A percentile compares a stretch with the other conserved stretches of the same genome.
These are phyloP conservation scores for Chionomys nivalis DNA, from an alignment of 2,113 vertebrate genomes.

Conservation along the genomic window DNA sequence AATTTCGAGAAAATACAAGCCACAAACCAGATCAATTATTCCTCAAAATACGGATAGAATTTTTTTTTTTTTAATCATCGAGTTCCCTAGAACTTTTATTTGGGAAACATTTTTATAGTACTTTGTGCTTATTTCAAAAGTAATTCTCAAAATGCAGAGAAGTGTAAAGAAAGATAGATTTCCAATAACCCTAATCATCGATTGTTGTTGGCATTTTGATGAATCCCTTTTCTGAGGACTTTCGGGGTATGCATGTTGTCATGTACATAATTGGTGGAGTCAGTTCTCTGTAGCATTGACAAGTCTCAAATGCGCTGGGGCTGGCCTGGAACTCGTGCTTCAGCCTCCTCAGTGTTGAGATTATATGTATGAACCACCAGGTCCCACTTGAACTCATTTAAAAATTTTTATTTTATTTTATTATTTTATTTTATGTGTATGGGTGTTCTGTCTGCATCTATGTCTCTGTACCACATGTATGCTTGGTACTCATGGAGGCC, in stretches of 20 bases:
- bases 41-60: background rate
- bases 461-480: background rate
- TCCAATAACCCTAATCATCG: background rate
- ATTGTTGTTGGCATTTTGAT: background rate
- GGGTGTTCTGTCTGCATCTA: background rate
- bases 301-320: no score
- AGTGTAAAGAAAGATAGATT: background rate
- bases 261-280: background rate
- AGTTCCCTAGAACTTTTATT: background rate
- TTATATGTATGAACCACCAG: background rate
- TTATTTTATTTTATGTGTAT: no score
- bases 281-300: background rate
- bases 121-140: constrained; percentile 35
- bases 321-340: background rate
- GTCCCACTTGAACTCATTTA: no score
- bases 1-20: background rate
- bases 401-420: no score
- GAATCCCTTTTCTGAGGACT: background rate
- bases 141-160: background rate
- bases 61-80: background rate
- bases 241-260: background rate
- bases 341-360: background rate
- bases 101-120: background rate
- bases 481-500: background rate
- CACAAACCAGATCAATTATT: background rate